Conservation (phyloP, 2,113 vertebrate species). For the Barbus barbus region DNA sequence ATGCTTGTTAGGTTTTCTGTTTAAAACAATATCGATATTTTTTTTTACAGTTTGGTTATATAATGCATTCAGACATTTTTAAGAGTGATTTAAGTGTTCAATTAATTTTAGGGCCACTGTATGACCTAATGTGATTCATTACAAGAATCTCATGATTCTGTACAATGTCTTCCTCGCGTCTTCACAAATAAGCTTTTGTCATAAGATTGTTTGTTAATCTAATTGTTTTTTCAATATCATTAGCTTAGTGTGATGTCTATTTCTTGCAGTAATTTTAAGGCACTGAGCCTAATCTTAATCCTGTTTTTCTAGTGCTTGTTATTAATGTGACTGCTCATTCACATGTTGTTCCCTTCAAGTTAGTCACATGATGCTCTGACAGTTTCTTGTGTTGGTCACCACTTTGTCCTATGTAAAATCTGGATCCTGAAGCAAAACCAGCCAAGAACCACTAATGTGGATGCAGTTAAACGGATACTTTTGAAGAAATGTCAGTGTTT, state of each 20-base stretch:
- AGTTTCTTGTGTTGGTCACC: neutral
- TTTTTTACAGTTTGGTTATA: neutral
- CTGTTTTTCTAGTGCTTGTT: conserved; percentile 39
- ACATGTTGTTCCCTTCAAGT: conserved; percentile 3
- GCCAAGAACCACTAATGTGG: neutral
- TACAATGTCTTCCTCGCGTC: neutral
- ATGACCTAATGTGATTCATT: neutral
- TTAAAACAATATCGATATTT: neutral
- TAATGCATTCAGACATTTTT: neutral
- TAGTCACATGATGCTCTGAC: neutral
- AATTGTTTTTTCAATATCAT: conserved; percentile 28
- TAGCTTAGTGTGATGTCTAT: conserved; percentile 13
- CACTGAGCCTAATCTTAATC: conserved; percentile 20
- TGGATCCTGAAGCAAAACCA: neutral
- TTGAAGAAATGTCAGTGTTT: neutral
- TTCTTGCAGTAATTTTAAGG: neutral
- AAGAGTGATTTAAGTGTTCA: neutral
- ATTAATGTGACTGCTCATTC: neutral
- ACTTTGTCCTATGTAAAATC: neutral
- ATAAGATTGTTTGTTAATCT: conserved; percentile 32
- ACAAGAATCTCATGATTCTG: neutral
- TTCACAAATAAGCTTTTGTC: neutral
- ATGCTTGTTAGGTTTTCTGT: too few relatives aligned
- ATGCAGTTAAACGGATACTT: neutral
- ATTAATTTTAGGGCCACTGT: neutral